phyloP scores from a whole-genome alignment of 2,888 invertebrate species.

The Tetragonula carbonaria region DNA sequence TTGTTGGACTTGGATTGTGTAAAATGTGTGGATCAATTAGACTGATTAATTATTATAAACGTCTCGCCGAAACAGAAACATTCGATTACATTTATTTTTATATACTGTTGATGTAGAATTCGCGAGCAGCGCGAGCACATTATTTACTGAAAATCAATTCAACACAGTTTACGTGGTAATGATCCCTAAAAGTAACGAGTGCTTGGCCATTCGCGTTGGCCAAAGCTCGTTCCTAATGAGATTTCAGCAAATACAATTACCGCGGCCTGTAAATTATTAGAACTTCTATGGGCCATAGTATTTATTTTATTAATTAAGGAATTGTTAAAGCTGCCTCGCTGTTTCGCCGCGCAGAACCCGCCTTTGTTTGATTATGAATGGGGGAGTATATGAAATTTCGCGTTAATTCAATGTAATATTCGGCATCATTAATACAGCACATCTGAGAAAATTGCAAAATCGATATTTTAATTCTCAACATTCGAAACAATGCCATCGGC shows the following conservation, averaged over 20 bases:
- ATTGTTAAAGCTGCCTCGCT: neutral
- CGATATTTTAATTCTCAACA: neutral
- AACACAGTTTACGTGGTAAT: neutral
- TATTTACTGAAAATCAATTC: neutral
- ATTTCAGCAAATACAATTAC: neutral
- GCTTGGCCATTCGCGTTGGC: neutral
- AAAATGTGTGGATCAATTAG: too few species aligned
- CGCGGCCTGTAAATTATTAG: neutral
- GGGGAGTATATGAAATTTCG: neutral
- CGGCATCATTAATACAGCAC: too few species aligned
- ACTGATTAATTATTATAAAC: too few species aligned
- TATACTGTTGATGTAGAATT: neutral
- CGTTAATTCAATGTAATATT: neutral
- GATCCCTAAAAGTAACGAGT: neutral
- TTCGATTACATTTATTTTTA: too few species aligned
- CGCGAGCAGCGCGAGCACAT: neutral
- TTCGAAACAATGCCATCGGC: rapidly evolving
- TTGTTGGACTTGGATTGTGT: too few species aligned
- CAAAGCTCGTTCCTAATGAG: neutral
- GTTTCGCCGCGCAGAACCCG: neutral
- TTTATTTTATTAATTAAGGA: conserved; percentile 1
- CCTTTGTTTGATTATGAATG: neutral
- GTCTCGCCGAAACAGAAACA: too few species aligned
- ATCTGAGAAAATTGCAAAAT: neutral
- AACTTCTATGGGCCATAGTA: neutral